phyloP scores from a whole-genome alignment of 2,888 invertebrate species.

The Drosophila prostipennis region DNA sequence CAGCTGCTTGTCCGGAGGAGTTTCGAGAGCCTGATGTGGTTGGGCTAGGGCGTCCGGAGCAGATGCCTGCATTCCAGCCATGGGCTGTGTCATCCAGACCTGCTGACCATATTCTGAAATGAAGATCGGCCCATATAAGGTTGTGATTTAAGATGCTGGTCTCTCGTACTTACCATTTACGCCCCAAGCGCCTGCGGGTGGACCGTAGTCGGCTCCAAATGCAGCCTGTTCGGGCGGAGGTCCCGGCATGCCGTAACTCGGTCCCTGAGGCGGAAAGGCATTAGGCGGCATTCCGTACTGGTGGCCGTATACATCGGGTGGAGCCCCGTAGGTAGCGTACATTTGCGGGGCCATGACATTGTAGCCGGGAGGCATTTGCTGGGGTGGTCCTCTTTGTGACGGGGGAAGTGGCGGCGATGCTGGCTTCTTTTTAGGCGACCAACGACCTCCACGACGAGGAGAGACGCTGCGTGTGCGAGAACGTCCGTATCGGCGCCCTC shows the following conservation, averaged over 20 bases:
- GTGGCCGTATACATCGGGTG: conserved; percentile 63
- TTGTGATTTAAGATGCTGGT: neutral
- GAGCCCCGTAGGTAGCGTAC: conserved; percentile 73
- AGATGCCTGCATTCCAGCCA: conserved; percentile 49
- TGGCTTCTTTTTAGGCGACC: conserved; percentile 81
- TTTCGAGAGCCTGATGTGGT: conserved; percentile 24
- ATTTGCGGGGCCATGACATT: conserved; percentile 73
- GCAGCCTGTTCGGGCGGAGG: conserved; percentile 64
- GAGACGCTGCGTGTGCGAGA: conserved; percentile 77
- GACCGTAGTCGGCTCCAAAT: conserved; percentile 78
- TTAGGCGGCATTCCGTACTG: conserved; percentile 77
- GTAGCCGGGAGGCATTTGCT: conserved; percentile 60
- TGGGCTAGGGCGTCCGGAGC: conserved; percentile 38
- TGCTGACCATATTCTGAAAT: conserved; percentile 73
- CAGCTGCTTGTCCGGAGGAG: conserved; percentile 24
- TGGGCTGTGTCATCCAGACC: conserved; percentile 71
- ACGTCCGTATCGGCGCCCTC: conserved; percentile 67
- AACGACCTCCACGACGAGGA: conserved; percentile 73
- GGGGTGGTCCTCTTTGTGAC: conserved; percentile 52
- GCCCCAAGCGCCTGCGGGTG: conserved; percentile 76
- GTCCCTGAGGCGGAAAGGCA: conserved; percentile 67
- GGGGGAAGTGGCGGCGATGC: conserved; percentile 72
- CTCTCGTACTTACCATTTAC: conserved; percentile 62
- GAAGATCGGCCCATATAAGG: neutral
- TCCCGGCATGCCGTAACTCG: conserved; percentile 69